A percentile compares a stretch with the other conserved stretches of the same genome.
Conservation (phyloP, 2,797 vertebrate genomes). For the Bucorvus abyssinicus region DNA sequence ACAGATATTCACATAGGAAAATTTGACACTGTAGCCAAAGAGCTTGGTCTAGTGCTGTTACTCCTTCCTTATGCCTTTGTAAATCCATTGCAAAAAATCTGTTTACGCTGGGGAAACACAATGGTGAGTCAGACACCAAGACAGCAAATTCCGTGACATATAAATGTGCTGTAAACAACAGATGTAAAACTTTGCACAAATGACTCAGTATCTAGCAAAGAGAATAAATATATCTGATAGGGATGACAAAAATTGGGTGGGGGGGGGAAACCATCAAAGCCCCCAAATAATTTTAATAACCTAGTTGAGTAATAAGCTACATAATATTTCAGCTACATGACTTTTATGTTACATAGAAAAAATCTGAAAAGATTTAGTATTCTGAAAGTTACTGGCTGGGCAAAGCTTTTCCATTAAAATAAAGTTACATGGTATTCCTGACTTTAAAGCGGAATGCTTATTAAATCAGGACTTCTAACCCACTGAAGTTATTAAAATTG, state of each 20-base stretch:
- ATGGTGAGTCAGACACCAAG: constrained; percentile 3
- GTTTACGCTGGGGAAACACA: constrained; percentile 5
- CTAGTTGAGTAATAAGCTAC: neutral
- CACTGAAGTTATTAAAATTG: neutral
- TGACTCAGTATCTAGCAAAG: constrained; percentile 20
- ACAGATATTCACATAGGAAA: neutral
- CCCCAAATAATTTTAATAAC: neutral
- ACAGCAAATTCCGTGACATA: constrained; percentile 6
- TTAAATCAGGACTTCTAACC: neutral
- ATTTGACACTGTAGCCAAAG: neutral
- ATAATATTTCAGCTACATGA: constrained; percentile 29
- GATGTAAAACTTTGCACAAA: constrained; percentile 36
- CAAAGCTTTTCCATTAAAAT: constrained; percentile 3
- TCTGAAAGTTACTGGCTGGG: constrained; percentile 38
- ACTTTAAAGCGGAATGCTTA: neutral
- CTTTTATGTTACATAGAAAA: neutral
- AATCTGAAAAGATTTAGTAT: neutral
- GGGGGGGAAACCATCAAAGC: neutral
- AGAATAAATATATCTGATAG: neutral
- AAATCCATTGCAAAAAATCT: neutral
- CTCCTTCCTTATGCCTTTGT: neutral
- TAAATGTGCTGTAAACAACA: constrained; percentile 37
- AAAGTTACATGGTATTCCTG: neutral
- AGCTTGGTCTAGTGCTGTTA: neutral
- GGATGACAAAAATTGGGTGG: neutral